Percentiles rank a stretch among this genome's conserved stretches.
Evolutionary conservation across 1,140 invertebrate genomes (phyloP).

Genomic region (Stegodyphus mimosarum): DNA sequence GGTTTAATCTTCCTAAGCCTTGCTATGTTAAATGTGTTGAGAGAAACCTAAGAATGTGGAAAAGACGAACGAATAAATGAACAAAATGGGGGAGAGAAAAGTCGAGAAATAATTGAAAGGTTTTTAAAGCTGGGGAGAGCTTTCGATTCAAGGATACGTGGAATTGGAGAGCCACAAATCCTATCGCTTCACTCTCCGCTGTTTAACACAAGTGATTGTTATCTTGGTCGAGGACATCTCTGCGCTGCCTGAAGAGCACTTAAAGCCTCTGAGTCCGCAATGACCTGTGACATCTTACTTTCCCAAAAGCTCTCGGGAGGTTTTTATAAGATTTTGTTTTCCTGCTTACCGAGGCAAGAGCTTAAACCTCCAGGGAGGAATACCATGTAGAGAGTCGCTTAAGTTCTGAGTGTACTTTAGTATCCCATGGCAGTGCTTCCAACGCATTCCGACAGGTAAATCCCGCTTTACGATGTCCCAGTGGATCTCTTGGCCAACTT

Average conservation of each 20-base stretch:
- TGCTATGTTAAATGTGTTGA: no score
- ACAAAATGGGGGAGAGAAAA: neutral
- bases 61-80: neutral
- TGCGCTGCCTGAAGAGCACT: slow-evolving; percentile 41
- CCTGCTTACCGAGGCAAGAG: slow-evolving; percentile 36
- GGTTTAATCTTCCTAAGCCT: no score
- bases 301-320: slow-evolving; percentile 49
- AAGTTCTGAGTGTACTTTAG: slow-evolving; percentile 45
- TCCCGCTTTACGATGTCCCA: slow-evolving; percentile 57
- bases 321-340: slow-evolving; percentile 60
- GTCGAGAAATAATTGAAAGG: slow-evolving; percentile 44
- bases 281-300: slow-evolving; percentile 60
- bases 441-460: slow-evolving; percentile 48
- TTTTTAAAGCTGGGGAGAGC: slow-evolving; percentile 15
- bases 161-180: slow-evolving; percentile 47
- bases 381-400: slow-evolving; percentile 40
- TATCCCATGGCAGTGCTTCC: slow-evolving; percentile 38
- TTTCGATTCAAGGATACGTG: slow-evolving; percentile 23
- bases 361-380: slow-evolving; percentile 13
- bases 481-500: slow-evolving; percentile 51
- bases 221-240: slow-evolving; percentile 27
- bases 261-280: slow-evolving; percentile 45
- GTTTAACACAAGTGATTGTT: slow-evolving; percentile 56
- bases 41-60: no score
- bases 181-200: slow-evolving; percentile 24